These are phyloP conservation scores for Machimus atricapillus DNA, from an alignment of 2,888 invertebrate species.

Conservation along the genomic window DNA sequence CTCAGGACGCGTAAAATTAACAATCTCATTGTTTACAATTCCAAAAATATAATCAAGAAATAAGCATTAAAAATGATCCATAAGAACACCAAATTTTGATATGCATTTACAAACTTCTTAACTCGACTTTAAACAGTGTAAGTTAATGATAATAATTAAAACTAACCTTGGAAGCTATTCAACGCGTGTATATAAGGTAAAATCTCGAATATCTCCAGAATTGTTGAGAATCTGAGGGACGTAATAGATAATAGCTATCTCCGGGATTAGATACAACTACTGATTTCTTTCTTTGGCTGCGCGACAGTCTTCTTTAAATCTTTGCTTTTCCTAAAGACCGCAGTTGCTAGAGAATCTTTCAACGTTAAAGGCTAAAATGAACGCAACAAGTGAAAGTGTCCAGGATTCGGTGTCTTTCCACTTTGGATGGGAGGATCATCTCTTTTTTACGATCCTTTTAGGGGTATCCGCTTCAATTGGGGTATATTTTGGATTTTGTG, in stretches of 20 bases:
- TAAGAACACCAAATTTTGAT: neutral
- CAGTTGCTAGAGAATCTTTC: neutral
- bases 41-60: neutral
- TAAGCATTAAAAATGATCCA: neutral
- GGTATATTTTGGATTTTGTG: constrained; percentile 63
- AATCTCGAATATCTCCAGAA: neutral
- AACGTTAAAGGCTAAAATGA: constrained; percentile 9
- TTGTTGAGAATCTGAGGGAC: neutral
- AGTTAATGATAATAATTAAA: neutral
- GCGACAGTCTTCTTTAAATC: neutral
- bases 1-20: neutral
- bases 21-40: neutral
- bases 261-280: neutral
- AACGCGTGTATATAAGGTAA: neutral
- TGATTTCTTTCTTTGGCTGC: neutral
- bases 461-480: constrained; percentile 64
- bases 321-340: neutral
- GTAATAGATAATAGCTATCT: neutral
- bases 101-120: neutral
- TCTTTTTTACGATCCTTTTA: constrained; percentile 64
- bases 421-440: constrained; percentile 60
- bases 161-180: neutral
- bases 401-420: neutral
- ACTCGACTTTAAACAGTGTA: neutral
- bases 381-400: constrained; percentile 21